Evolutionary conservation across 2,888 invertebrate species (phyloP).

Genomic region (Calameuta pallipes): DNA sequence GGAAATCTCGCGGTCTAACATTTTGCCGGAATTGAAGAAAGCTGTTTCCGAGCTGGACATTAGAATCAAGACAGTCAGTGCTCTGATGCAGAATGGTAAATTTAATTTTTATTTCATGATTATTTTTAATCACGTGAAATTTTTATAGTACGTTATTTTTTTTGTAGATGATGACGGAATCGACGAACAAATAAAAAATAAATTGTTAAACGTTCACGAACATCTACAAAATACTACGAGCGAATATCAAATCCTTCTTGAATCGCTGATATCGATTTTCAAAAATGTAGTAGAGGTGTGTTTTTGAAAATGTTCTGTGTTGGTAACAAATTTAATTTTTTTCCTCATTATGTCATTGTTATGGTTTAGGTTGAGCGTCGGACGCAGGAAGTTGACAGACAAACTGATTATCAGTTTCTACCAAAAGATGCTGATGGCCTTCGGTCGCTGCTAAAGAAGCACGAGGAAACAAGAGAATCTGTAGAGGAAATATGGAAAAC

Average conservation of each 20-base stretch:
- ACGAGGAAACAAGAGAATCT: conserved; percentile 74
- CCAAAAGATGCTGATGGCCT: conserved; percentile 68
- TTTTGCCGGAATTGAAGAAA: conserved; percentile 72
- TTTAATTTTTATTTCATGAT: conserved; percentile 14
- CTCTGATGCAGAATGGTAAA: conserved; percentile 73
- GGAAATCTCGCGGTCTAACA: conserved; percentile 70
- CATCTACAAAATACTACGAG: conserved; percentile 75
- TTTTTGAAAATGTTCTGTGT: conserved; percentile 71
- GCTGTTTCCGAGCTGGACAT: conserved; percentile 77
- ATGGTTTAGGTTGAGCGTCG: conserved; percentile 5
- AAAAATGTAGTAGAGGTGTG: conserved; percentile 73
- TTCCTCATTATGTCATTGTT: conserved; percentile 10
- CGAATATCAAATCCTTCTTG: conserved; percentile 78
- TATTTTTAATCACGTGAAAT: not conserved
- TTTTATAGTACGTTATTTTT: not conserved
- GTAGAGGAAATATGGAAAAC: conserved; percentile 76
- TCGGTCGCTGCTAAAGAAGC: conserved; percentile 71
- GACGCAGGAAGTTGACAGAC: conserved; percentile 27
- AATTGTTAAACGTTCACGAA: conserved; percentile 75
- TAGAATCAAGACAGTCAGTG: conserved; percentile 75
- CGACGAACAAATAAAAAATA: conserved; percentile 74
- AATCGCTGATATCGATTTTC: conserved; percentile 78
- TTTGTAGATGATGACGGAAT: conserved; percentile 64
- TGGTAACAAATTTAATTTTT: conserved; percentile 66
- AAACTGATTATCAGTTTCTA: conserved; percentile 38